Evolutionary conservation across 2,797 vertebrate species (phyloP).

Genomic region (Pseudochaenichthys georgianus): DNA sequence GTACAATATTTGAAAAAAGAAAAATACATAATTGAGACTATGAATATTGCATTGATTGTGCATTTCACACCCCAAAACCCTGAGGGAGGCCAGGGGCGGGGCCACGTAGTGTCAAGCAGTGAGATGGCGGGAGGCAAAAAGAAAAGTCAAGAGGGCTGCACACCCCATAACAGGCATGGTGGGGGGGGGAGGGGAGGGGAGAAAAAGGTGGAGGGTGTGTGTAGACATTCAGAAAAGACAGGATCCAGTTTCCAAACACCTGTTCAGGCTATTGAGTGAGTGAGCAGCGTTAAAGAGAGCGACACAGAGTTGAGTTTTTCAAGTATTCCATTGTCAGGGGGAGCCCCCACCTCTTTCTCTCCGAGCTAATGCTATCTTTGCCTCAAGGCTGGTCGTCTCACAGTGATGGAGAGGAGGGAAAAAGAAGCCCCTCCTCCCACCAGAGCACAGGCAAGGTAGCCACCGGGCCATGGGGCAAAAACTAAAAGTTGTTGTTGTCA

Average conservation of each 20-base stretch:
- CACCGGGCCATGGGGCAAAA: conserved; percentile 46
- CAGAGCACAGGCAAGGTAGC: conserved; percentile 67
- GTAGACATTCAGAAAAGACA: conserved; percentile 87
- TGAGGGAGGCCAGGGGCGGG: conserved; percentile 81
- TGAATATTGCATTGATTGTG: conserved; percentile 98
- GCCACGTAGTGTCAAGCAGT: conserved; percentile 86
- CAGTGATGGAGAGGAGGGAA: conserved; percentile 59
- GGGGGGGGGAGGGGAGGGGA: not conserved
- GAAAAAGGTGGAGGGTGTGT: conserved; percentile 34
- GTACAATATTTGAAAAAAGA: conserved; percentile 86
- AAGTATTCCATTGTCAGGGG: conserved; percentile 91
- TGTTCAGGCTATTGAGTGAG: conserved; percentile 88
- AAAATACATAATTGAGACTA: conserved; percentile 79
- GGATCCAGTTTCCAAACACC: conserved; percentile 86
- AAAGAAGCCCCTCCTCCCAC: conserved; percentile 62
- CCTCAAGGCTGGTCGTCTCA: conserved; percentile 68
- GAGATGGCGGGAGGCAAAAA: conserved; percentile 81
- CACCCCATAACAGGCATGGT: conserved; percentile 50
- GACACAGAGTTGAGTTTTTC: conserved; percentile 85
- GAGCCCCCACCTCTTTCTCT: conserved; percentile 74
- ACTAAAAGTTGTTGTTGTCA: conserved; percentile 79
- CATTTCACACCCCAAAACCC: conserved; percentile 90
- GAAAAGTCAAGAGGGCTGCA: conserved; percentile 48
- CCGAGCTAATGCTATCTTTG: conserved; percentile 61
- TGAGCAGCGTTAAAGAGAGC: conserved; percentile 88